Percentiles rank a stretch among this genome's conserved stretches.
Evolutionary conservation across 2,797 vertebrate genomes (phyloP).

Genomic region (Oophaga sylvatica): DNA sequence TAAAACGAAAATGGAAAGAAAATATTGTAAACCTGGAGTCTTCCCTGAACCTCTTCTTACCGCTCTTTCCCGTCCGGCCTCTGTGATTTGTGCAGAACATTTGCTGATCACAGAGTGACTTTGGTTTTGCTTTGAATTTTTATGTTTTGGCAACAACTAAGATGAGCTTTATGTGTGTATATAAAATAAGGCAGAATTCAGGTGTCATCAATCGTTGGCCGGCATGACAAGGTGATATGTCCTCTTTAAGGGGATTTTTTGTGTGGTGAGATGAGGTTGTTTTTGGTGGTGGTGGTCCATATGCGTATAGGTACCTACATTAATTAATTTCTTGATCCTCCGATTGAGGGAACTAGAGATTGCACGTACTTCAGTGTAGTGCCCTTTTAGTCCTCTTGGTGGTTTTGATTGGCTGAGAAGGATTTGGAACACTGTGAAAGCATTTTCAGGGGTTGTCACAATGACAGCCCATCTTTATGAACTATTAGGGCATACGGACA

Average conservation of each 20-base stretch:
- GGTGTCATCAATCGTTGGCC: neutral
- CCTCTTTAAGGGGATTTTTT: neutral
- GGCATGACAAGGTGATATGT: neutral
- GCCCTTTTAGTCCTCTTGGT: neutral
- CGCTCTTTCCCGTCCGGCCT: neutral
- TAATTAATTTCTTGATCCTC: neutral
- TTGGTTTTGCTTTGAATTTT: constrained; percentile 23
- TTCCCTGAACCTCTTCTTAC: neutral
- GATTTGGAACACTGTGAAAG: neutral
- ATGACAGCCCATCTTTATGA: too few relatives aligned
- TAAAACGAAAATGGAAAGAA: too few relatives aligned
- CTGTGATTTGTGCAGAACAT: neutral
- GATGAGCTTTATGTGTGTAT: constrained; percentile 39
- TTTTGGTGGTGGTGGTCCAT: neutral
- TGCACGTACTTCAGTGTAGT: neutral
- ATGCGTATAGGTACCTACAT: neutral
- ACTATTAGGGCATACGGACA: too few relatives aligned
- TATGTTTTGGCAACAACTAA: constrained; percentile 48
- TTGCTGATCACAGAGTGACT: neutral
- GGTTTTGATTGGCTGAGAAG: neutral
- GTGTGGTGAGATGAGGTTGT: neutral
- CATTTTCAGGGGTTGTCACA: neutral
- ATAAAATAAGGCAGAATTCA: constrained; percentile 36
- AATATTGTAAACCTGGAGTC: too few relatives aligned
- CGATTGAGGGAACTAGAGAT: too few relatives aligned